Base-by-base conservation (phyloP, 2,888 invertebrate species). In the Dynastes grantii region DNA sequence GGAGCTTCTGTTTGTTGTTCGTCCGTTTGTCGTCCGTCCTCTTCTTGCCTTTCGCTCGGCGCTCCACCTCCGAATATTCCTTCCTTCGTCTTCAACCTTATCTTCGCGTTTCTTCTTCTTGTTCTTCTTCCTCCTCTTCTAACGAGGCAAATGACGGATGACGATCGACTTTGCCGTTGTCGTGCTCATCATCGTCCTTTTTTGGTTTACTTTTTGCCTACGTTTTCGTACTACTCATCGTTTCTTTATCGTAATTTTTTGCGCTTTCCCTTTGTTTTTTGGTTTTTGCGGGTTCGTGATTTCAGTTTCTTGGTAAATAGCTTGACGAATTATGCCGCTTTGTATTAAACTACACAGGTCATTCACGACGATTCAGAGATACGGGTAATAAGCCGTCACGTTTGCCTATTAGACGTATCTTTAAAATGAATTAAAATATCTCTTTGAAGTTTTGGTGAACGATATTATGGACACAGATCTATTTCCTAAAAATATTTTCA, bases 101-200 rank as follows among this genome's bases (percentile, higher is more conserved):
- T 45, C 45, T 8, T 45, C 45, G 45, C 45, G 45, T 45, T 45
- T 45, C 45, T 45, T 29, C 13, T 64, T n/a, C 32, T 64, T 9
- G 13, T 32, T 37, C 37, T 29, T 29, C 51, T 70, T 70, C 53
- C 37, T 73, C 40, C 32, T 55, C 73, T 32, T 73, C 73, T 73
- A 73, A 73, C 73, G 73, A 73, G 73, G 53, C 73, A 73, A 73
- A 73, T 73, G 73, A 73, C 73, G 73, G 58, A 73, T 45, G 73
- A 73, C 73, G 73, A 73, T 73, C 58, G 58, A 45, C 45, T 67
- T 45, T 16, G 67, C 27, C 13, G 67, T 67, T 67, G 67, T 45
- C 45, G 37, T 64, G n/a, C 32, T 70, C 53, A 51, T 53, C 53
- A 29, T 70, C 51, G 73, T 58, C 22, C 55, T 58, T 22, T 58